Percentiles rank a stretch among this genome's conserved stretches.
These are phyloP conservation scores for Euclidia mi DNA, from an alignment of 2,888 invertebrate genomes.

Conservation along the genomic window DNA sequence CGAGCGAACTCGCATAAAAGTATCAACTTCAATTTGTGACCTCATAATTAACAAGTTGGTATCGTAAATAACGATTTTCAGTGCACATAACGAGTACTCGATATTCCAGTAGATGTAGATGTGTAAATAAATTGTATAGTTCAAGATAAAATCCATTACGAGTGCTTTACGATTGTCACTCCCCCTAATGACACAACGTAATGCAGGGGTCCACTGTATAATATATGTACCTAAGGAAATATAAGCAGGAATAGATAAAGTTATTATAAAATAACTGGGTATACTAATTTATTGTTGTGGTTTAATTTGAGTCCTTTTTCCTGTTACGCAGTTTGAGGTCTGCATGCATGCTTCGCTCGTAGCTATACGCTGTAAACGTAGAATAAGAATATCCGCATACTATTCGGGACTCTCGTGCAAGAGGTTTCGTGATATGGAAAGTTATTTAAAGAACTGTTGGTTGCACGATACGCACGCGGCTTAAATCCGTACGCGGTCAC, in stretches of 20 bases:
- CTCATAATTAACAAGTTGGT: slow-evolving; percentile 14
- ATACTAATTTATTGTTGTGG: not conserved
- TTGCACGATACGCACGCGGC: no score
- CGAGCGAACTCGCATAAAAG: slow-evolving; percentile 10
- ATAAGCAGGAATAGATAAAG: slow-evolving; percentile 22
- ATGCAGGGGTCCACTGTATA: slow-evolving; percentile 62
- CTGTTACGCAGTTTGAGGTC: no score
- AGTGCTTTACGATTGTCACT: slow-evolving; percentile 83
- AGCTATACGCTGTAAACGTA: no score
- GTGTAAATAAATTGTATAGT: slow-evolving; percentile 87
- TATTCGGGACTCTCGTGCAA: no score
- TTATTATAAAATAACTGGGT: slow-evolving; percentile 42
- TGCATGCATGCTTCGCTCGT: no score
- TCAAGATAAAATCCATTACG: slow-evolving; percentile 85
- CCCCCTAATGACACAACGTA: slow-evolving; percentile 83
- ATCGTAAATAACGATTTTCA: slow-evolving; percentile 57
- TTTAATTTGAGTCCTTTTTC: no score
- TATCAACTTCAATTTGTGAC: slow-evolving; percentile 16
- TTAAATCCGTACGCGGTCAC: no score
- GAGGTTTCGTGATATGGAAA: no score
- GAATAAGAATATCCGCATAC: no score
- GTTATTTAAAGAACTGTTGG: no score
- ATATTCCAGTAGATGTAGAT: slow-evolving; percentile 75
- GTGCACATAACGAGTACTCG: slow-evolving; percentile 59
- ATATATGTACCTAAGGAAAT: slow-evolving; percentile 22